Percentiles rank a stretch among this genome's conserved stretches.
These are phyloP conservation scores for Gymnoscopelus microlampas DNA, from an alignment of 2,797 vertebrate species.

Conservation along the genomic window DNA sequence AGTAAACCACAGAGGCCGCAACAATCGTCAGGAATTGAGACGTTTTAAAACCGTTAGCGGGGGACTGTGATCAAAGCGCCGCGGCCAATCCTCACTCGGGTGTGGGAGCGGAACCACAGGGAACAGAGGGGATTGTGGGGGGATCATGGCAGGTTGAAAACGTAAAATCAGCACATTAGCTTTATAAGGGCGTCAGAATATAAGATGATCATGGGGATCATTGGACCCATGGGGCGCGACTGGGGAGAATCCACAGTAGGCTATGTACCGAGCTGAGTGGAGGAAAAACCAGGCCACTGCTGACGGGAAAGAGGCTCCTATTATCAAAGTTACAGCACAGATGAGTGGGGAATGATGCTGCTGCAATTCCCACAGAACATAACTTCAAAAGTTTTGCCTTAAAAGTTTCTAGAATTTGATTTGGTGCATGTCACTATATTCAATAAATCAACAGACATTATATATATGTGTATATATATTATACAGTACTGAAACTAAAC, in stretches of 20 bases:
- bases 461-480: neutral
- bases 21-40: conserved; percentile 85
- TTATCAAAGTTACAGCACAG: conserved; percentile 66
- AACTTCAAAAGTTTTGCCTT: conserved; percentile 44
- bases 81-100: conserved; percentile 73
- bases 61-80: conserved; percentile 85
- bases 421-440: conserved; percentile 17
- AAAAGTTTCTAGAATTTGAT: conserved; percentile 33
- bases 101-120: conserved; percentile 72
- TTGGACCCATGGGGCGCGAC: conserved; percentile 66
- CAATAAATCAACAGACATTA: conserved; percentile 11
- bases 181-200: conserved; percentile 82
- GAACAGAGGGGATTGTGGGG: conserved; percentile 80
- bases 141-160: conserved; percentile 83
- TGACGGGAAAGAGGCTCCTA: conserved; percentile 56
- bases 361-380: conserved; percentile 60
- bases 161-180: conserved; percentile 85
- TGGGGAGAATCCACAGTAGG: conserved; percentile 57
- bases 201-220: conserved; percentile 78
- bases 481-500: too few species aligned
- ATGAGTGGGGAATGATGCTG: conserved; percentile 55
- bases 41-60: conserved; percentile 84
- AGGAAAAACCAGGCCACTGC: conserved; percentile 74
- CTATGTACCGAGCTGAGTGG: conserved; percentile 64
- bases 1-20: conserved; percentile 78